These are phyloP conservation scores for Theonella swinhoei DNA, from an alignment of 37 sponge, comb jelly and placozoan genomes.

Conservation along the genomic window DNA sequence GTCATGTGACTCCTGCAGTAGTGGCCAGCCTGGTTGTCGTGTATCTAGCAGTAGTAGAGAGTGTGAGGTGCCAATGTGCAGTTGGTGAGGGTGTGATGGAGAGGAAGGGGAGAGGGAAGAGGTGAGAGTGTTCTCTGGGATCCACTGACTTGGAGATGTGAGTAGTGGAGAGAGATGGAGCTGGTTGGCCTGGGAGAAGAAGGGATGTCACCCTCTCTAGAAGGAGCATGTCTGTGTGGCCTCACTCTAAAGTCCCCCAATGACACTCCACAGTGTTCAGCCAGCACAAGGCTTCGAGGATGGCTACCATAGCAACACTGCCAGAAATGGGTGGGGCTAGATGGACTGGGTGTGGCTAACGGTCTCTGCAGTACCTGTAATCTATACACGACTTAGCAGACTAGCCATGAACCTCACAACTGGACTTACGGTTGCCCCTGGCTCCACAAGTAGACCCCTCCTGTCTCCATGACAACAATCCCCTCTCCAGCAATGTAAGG, in stretches of 20 bases:
- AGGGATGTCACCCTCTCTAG: no score
- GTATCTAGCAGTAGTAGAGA: slow-evolving; percentile 37
- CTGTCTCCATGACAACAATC: slow-evolving; percentile 32
- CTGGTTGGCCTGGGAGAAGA: not conserved
- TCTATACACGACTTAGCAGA: not conserved
- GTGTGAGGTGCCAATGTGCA: slow-evolving; percentile 36
- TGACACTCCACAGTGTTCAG: slow-evolving; percentile 8
- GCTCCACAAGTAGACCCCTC: slow-evolving; percentile 28
- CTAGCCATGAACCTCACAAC: not conserved
- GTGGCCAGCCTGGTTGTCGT: slow-evolving; percentile 28
- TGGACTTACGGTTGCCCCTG: not conserved
- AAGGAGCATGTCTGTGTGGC: no score
- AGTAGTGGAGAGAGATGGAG: slow-evolving; percentile 16
- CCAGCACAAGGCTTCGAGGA: slow-evolving; percentile 31
- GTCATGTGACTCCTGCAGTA: slow-evolving; percentile 18
- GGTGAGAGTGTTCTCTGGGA: slow-evolving; percentile 1
- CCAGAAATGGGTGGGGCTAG: slow-evolving; percentile 25
- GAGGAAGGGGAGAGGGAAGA: slow-evolving; percentile 24
- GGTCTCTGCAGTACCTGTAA: slow-evolving; percentile 4
- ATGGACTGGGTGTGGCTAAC: not conserved
- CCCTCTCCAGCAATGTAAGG: slow-evolving; percentile 56
- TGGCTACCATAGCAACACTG: slow-evolving; percentile 55
- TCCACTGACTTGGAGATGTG: slow-evolving; percentile 1
- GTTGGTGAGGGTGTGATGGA: slow-evolving; percentile 37
- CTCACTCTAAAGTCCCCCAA: slow-evolving; percentile 11